Percentiles rank a stretch among this genome's conserved stretches.
Conservation (phyloP, 1,140 invertebrate species). For the Aphidius ervi region DNA sequence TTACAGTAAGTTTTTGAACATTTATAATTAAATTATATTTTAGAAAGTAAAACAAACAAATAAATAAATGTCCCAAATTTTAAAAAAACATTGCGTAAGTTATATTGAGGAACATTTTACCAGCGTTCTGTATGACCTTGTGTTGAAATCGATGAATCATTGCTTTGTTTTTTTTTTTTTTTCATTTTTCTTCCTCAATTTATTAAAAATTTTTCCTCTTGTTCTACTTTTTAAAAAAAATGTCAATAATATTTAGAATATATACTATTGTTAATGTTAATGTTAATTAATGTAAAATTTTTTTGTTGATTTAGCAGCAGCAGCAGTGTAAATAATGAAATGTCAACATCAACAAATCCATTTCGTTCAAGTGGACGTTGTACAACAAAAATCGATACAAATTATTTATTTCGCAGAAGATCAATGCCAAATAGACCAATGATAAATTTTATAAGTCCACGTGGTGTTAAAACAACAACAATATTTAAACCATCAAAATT, state of each 20-base stretch:
- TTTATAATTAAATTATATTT: background rate
- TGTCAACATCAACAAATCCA: conserved; percentile 36
- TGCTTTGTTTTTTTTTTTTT: background rate
- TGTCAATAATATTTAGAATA: background rate
- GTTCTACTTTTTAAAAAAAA: background rate
- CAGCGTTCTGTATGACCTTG: conserved; percentile 15
- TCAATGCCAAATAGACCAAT: conserved; percentile 37
- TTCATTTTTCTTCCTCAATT: conserved; percentile 6
- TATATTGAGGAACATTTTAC: background rate
- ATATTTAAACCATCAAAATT: conserved; percentile 45
- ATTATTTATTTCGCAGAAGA: conserved; percentile 34
- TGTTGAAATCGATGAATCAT: conserved; percentile 16
- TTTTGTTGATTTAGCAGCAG: conserved; percentile 15
- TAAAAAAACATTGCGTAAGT: conserved; percentile 5
- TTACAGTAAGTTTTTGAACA: conserved; percentile 32
- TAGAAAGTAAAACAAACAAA: no score
- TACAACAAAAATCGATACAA: conserved; percentile 29
- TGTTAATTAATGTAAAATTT: background rate
- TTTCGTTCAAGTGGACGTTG: conserved; percentile 35
- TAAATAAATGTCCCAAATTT: background rate
- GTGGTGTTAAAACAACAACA: conserved; percentile 44
- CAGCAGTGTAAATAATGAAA: conserved; percentile 33
- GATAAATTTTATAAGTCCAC: conserved; percentile 28
- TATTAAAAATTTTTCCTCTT: background rate
- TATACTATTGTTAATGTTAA: background rate